Percentiles rank a stretch among this genome's conserved stretches.
Evolutionary conservation across 2,888 invertebrate genomes (phyloP).

Genomic region (Tipula unca): DNA sequence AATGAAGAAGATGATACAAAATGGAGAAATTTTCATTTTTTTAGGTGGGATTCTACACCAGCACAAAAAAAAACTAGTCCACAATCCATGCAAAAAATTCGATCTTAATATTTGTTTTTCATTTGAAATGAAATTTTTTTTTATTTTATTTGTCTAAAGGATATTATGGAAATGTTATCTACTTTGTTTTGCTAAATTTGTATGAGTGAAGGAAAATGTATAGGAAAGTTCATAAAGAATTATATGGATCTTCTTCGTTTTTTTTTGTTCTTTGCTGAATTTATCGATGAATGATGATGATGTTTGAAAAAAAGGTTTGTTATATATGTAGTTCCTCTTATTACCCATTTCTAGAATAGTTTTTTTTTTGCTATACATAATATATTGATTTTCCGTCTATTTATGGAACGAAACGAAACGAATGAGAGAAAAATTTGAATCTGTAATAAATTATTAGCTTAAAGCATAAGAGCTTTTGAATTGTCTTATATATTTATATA

Average conservation of each 20-base stretch:
- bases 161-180: slow-evolving; percentile 14
- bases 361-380: neutral
- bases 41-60: neutral
- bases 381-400: neutral
- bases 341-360: neutral
- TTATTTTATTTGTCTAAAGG: neutral
- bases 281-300: neutral
- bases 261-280: neutral
- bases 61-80: neutral
- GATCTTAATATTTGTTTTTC: neutral
- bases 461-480: slow-evolving; percentile 14
- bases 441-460: neutral
- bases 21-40: neutral
- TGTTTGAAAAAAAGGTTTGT: neutral
- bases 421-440: neutral
- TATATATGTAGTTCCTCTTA: neutral
- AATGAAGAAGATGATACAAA: neutral
- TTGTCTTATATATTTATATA: neutral
- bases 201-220: neutral
- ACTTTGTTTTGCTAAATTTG: slow-evolving; percentile 8
- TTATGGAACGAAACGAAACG: neutral
- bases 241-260: neutral
- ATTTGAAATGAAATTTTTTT: neutral
- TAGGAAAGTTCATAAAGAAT: neutral
- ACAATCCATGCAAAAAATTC: neutral